Evolutionary conservation across 2,797 vertebrate genomes (phyloP).

Genomic region (Artibeus lituratus): DNA sequence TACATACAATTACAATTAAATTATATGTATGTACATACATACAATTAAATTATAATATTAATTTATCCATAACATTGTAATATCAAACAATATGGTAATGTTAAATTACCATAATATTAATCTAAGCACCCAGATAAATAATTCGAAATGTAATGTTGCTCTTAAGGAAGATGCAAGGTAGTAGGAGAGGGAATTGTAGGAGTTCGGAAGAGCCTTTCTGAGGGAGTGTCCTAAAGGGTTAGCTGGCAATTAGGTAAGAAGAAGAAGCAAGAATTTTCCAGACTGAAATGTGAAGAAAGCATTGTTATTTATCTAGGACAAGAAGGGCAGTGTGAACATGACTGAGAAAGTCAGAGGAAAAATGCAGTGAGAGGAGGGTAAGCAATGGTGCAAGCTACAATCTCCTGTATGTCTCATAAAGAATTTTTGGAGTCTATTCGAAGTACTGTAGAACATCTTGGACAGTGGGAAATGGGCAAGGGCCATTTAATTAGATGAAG

Average conservation of each 20-base stretch:
- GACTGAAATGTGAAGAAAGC: background rate
- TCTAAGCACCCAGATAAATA: constrained; percentile 14
- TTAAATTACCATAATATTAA: too few species aligned
- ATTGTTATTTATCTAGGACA: background rate
- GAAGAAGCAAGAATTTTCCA: background rate
- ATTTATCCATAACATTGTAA: too few species aligned
- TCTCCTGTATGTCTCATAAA: background rate
- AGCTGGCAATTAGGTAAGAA: background rate
- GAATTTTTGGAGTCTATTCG: background rate
- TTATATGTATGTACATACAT: constrained; percentile 50
- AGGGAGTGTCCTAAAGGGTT: background rate
- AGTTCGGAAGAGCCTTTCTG: background rate
- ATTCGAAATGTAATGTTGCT: background rate
- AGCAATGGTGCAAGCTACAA: background rate
- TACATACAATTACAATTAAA: constrained; percentile 55
- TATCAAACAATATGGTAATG: too few species aligned
- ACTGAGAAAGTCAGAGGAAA: background rate
- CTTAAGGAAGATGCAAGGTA: background rate
- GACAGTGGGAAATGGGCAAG: background rate
- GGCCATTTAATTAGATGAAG: background rate
- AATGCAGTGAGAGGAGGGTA: background rate
- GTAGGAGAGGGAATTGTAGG: background rate
- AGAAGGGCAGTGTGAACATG: background rate
- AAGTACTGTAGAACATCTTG: background rate
- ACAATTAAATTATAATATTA: too few species aligned